A percentile compares a stretch with the other conserved stretches of the same genome.
These are phyloP conservation scores for Rhyacophila brunnea DNA, from an alignment of 1,140 invertebrate species.

Conservation along the genomic window DNA sequence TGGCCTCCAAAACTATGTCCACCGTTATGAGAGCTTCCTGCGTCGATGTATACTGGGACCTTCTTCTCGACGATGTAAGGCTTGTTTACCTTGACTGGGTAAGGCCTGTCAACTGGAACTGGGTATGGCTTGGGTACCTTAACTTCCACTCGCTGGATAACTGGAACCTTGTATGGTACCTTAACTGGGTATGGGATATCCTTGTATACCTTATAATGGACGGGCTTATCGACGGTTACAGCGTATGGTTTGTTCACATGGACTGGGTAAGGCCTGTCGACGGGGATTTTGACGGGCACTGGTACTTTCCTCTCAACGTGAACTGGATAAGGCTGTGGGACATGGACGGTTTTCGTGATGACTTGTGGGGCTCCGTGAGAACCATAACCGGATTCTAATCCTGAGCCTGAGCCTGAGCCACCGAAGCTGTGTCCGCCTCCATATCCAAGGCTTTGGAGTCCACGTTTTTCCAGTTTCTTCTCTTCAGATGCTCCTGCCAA, in stretches of 20 bases:
- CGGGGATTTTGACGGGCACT: slow-evolving; percentile 19
- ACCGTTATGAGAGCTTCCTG: neutral
- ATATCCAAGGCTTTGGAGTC: slow-evolving; percentile 27
- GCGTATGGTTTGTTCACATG: slow-evolving; percentile 37
- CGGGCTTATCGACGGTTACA: slow-evolving; percentile 40
- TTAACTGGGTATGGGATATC: slow-evolving; percentile 35
- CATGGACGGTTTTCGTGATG: slow-evolving; percentile 16
- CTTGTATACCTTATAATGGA: slow-evolving; percentile 34
- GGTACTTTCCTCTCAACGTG: slow-evolving; percentile 29
- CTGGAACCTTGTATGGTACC: slow-evolving; percentile 41
- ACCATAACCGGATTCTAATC: neutral
- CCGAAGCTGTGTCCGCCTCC: slow-evolving; percentile 32
- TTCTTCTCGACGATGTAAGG: slow-evolving; percentile 33
- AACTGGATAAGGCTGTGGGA: slow-evolving; percentile 27
- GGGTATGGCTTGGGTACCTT: slow-evolving; percentile 41
- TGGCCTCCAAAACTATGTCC: neutral
- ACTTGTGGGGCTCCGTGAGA: neutral
- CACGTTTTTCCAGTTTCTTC: slow-evolving; percentile 34
- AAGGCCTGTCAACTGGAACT: slow-evolving; percentile 41
- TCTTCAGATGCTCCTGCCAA: slow-evolving; percentile 19
- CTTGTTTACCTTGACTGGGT: slow-evolving; percentile 41
- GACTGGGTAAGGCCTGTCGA: slow-evolving; percentile 23
- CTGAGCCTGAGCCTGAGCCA: neutral
- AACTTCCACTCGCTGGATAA: slow-evolving; percentile 42
- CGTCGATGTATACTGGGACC: slow-evolving; percentile 31